These are phyloP conservation scores for Eurystomus gularis DNA, from an alignment of 2,113 vertebrate species.

Conservation along the genomic window DNA sequence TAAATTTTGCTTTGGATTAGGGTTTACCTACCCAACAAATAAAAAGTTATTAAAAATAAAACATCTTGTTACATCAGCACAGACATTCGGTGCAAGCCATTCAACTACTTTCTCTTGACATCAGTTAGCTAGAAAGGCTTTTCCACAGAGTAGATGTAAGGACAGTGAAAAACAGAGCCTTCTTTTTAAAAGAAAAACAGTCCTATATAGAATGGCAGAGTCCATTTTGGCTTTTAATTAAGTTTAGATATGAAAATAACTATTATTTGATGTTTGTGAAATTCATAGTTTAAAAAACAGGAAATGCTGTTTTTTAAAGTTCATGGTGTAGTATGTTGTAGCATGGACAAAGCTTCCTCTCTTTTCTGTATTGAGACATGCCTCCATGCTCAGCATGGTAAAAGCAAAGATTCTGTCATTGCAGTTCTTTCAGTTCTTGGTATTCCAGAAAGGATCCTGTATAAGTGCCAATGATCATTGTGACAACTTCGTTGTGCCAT, in stretches of 20 bases:
- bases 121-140: not conserved
- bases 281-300: not conserved
- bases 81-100: not conserved
- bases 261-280: not conserved
- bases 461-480: not conserved
- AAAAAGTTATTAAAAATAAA: not conserved
- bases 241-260: not conserved
- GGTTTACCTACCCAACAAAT: not conserved
- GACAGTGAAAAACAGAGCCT: not conserved
- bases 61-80: not conserved
- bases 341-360: not conserved
- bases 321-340: not conserved
- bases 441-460: not conserved
- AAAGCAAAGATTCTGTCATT: not conserved
- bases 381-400: not conserved
- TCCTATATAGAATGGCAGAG: not conserved
- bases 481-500: not conserved
- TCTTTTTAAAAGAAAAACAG: not conserved
- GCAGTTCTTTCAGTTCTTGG: not conserved
- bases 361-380: not conserved
- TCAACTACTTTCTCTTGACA: not conserved
- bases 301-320: not conserved
- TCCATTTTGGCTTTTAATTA: not conserved
- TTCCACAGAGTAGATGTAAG: not conserved
- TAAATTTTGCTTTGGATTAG: not conserved